Evolutionary conservation across 2,797 vertebrate genomes (phyloP), one percentile per base, ranked within the genome.

Genomic region (Coregonus ussuriensis): DNA sequence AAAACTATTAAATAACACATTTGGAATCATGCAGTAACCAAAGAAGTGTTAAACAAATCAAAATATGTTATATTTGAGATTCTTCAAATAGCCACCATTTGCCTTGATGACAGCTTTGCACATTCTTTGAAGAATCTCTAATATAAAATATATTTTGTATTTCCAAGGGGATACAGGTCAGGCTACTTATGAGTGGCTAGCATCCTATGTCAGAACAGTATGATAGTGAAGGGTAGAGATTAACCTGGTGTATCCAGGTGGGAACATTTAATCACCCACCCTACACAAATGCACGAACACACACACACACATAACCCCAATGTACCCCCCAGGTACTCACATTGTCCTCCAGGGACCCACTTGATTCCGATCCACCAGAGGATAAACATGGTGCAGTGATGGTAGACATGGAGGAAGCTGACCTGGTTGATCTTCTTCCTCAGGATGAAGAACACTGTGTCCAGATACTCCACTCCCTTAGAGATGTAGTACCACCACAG

Each of bases 311-410:
- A 56, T 3, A 31, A 67, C 63, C 52, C 52, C 52, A 52, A 52
- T 25, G 13, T 53, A 25, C 6, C 52, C 2, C 33, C 67, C 15
- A 41, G 25, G 11, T 56, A 72, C 96, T 96, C 89, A 99, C 98
- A 97, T 93, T 99, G 98, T 91, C 98, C 98, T 83, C 98, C 98
- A 80, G 98, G 97, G 78, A 99, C 98, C 98, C 98, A 99, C 79
- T 98, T 99, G 92, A 99, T 98, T 88, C 98, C 98, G 83, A 99
- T 97, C 98, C 98, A 99, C 98, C 98, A 99, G 85, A 99, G 94
- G 0, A 98, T 99, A 91, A 99, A 99, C 98, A 99, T 99, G 85
- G 96, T 97, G 90, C 96, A 99, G 93, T 99, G 98, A 90, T 99
- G 98, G 92, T 99, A 99, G 41, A 99, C 98, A 0, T 99, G 98